Evolutionary conservation across 2,113 vertebrate genomes (phyloP).

Genomic region (Lepus timidus): DNA sequence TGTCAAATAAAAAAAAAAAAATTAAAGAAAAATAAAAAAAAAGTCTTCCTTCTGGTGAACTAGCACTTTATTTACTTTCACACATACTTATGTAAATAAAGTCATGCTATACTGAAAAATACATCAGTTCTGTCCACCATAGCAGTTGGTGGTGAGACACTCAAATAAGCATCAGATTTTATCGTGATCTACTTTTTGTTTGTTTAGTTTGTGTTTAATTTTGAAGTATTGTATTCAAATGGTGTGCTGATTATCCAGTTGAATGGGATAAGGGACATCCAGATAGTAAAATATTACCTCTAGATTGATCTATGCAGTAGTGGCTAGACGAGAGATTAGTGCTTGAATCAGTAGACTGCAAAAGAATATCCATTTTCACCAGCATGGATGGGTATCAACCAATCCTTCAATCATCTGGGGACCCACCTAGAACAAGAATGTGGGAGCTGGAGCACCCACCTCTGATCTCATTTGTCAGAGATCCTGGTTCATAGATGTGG

Average conservation of each 20-base stretch:
- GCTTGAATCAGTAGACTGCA: neutral
- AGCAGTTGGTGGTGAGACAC: neutral
- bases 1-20: too few relatives aligned
- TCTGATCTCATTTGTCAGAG: neutral
- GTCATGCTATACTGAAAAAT: neutral
- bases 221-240: conserved; percentile 2
- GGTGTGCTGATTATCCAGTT: neutral
- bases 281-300: neutral
- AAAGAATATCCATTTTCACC: neutral
- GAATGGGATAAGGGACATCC: neutral
- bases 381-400: neutral
- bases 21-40: too few relatives aligned
- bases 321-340: neutral
- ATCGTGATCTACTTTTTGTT: neutral
- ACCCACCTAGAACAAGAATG: neutral
- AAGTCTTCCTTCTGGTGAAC: neutral
- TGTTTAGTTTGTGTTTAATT: neutral
- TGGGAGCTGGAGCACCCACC: neutral
- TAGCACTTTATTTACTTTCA: neutral
- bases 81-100: neutral
- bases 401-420: neutral
- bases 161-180: neutral
- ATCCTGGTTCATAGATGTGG: neutral
- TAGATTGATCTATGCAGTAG: neutral
- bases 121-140: neutral